phyloP scores from a whole-genome alignment of 2,888 invertebrate species.

The Hydrotaea cyrtoneurina region DNA sequence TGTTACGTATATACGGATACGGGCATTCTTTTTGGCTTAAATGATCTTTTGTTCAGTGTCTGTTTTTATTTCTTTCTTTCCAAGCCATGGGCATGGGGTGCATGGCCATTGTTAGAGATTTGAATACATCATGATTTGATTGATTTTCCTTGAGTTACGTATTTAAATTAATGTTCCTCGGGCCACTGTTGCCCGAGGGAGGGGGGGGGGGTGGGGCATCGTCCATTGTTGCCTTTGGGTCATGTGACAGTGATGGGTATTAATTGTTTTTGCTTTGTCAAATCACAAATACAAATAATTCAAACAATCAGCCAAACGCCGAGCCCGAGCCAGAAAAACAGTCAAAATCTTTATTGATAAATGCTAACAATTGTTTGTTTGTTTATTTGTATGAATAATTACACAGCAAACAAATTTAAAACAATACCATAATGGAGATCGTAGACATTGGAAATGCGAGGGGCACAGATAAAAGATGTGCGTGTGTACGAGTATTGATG shows the following conservation, averaged over 20 bases:
- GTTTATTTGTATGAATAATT: constrained; percentile 19
- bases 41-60: not conserved
- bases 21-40: not conserved
- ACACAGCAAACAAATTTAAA: constrained; percentile 11
- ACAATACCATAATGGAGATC: not conserved
- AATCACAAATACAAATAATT: not conserved
- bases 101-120: constrained; percentile 3
- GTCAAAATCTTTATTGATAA: constrained; percentile 13
- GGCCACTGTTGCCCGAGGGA: not conserved
- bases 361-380: constrained; percentile 17
- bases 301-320: not conserved
- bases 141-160: constrained; percentile 4
- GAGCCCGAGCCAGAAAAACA: not conserved
- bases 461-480: no score
- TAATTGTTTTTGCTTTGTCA: constrained; percentile 33
- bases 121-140: constrained; percentile 27
- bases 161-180: constrained; percentile 13
- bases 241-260: constrained; percentile 25
- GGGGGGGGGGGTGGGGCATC: not conserved
- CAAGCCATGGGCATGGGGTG: not conserved
- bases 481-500: no score
- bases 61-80: not conserved
- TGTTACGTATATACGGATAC: not conserved
- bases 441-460: not conserved
- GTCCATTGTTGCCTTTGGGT: not conserved